phyloP scores from a whole-genome alignment of 1,140 invertebrate genomes.

The Lepidostoma basale region DNA sequence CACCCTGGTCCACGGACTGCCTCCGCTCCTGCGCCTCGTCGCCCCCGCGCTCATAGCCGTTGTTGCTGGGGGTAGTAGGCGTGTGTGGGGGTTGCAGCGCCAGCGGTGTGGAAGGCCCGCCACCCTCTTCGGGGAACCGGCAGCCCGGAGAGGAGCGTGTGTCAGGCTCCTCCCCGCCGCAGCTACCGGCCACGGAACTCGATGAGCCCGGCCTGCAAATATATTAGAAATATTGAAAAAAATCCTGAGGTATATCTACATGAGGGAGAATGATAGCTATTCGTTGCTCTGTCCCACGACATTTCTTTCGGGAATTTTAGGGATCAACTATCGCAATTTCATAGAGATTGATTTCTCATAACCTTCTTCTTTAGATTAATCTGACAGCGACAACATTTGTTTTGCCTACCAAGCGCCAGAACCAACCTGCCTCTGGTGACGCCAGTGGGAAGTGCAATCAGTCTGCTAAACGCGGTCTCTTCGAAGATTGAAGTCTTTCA shows the following conservation, averaged over 20 bases:
- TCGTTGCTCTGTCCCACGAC: too few relatives aligned
- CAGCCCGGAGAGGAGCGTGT: slow-evolving; percentile 59
- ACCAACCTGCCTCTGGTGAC: too few relatives aligned
- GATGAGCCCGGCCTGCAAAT: slow-evolving; percentile 59
- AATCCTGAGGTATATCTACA: too few relatives aligned
- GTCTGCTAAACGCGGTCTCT: too few relatives aligned
- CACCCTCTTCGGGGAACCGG: slow-evolving; percentile 52
- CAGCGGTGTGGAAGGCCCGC: slow-evolving; percentile 49
- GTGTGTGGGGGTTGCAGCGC: slow-evolving; percentile 52
- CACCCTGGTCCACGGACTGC: slow-evolving; percentile 56
- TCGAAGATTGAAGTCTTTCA: too few relatives aligned
- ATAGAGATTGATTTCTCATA: background rate
- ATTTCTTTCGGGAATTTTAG: too few relatives aligned
- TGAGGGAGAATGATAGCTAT: too few relatives aligned
- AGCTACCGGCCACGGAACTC: slow-evolving; percentile 58
- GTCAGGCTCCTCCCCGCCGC: slow-evolving; percentile 58
- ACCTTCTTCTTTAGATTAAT: too few relatives aligned
- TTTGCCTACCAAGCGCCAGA: too few relatives aligned
- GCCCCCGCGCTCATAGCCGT: slow-evolving; percentile 56
- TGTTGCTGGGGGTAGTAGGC: slow-evolving; percentile 52
- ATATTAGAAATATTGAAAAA: background rate
- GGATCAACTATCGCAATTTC: background rate
- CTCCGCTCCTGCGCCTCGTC: slow-evolving; percentile 56
- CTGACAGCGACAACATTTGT: background rate
- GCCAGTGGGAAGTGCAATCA: too few relatives aligned